phyloP scores from a whole-genome alignment of 1,140 invertebrate genomes.

The Nautilus pompilius region DNA sequence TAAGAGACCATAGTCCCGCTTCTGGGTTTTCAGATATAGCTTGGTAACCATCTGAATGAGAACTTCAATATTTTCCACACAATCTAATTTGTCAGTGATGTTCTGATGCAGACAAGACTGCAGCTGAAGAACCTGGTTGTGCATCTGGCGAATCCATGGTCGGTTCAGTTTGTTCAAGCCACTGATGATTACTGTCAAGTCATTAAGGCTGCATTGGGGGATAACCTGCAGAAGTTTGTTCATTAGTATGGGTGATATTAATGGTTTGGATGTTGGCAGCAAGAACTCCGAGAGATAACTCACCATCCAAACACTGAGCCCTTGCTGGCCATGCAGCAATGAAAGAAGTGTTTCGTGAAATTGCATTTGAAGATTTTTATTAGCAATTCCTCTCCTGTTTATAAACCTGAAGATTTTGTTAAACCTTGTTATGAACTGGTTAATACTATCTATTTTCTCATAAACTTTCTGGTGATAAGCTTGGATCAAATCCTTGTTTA shows the following conservation, averaged over 20 bases:
- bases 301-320: slow-evolving; percentile 9
- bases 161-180: slow-evolving; percentile 16
- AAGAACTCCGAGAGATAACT: slow-evolving; percentile 8
- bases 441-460: slow-evolving; percentile 6
- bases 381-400: slow-evolving; percentile 2
- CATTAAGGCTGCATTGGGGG: slow-evolving; percentile 12
- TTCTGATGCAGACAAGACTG: not conserved
- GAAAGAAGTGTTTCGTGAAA: no score
- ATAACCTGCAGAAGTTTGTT: slow-evolving; percentile 8
- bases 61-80: not conserved
- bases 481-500: slow-evolving; percentile 7
- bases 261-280: slow-evolving; percentile 5
- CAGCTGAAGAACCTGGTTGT: slow-evolving; percentile 12
- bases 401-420: slow-evolving; percentile 16
- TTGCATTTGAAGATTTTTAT: no score
- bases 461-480: slow-evolving; percentile 2
- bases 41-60: slow-evolving; percentile 1
- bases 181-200: slow-evolving; percentile 8
- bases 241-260: slow-evolving; percentile 10
- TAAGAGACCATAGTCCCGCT: not conserved
- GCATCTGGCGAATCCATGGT: slow-evolving; percentile 12
- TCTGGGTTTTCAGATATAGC: not conserved
- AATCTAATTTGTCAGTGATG: not conserved
- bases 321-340: slow-evolving; percentile 11
- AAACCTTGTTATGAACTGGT: slow-evolving; percentile 6